These are phyloP conservation scores for Scaptomyza montana DNA, from an alignment of 1,140 invertebrate genomes.

Conservation along the genomic window DNA sequence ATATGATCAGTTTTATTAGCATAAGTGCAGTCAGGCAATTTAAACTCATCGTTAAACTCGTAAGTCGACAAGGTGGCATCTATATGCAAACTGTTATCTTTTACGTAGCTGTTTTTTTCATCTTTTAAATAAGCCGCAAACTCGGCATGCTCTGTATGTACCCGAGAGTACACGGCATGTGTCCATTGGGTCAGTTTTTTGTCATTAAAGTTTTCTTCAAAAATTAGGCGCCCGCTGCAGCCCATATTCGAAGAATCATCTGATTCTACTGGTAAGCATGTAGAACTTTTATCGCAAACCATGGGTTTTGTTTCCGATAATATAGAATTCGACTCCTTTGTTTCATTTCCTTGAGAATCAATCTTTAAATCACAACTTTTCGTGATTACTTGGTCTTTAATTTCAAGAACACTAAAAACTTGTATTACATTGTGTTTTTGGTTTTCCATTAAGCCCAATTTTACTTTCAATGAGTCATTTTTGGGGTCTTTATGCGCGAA, in stretches of 20 bases:
- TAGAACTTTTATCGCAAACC: neutral
- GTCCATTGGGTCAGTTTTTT: constrained; percentile 11
- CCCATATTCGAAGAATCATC: neutral
- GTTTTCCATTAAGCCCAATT: neutral
- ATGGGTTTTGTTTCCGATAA: neutral
- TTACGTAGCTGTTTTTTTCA: constrained; percentile 11
- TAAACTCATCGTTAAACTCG: accelerated
- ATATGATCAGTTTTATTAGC: no score
- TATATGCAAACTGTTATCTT: constrained; percentile 32
- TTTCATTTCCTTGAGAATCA: no score
- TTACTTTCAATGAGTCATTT: neutral
- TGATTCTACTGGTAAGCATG: neutral
- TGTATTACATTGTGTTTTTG: no score
- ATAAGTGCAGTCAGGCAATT: constrained; percentile 15
- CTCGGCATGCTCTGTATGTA: neutral
- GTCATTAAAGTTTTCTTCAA: constrained; percentile 37
- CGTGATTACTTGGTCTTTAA: neutral
- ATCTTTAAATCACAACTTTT: constrained; percentile 7
- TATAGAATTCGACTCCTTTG: no score
- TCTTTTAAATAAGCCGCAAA: constrained; percentile 24
- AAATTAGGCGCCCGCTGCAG: no score
- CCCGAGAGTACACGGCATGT: neutral
- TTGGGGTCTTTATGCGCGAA: neutral
- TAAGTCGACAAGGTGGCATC: constrained; percentile 2
- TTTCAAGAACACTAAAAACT: constrained; percentile 14